phyloP scores from a whole-genome alignment of 1,140 invertebrate genomes.

The Drosophila lacertosa region DNA sequence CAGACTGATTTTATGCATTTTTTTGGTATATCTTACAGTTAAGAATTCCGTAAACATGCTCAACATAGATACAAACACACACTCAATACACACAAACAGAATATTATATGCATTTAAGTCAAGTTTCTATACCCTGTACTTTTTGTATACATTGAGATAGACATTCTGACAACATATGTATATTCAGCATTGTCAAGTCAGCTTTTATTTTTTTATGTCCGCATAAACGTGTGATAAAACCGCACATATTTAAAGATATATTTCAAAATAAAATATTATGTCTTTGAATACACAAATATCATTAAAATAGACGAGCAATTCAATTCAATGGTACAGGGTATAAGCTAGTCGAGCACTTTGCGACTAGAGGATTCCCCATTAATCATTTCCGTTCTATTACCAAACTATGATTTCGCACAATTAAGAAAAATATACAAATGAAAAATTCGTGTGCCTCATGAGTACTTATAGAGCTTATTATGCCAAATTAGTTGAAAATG shows the following conservation, averaged over 20 bases:
- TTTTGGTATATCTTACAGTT: conserved; percentile 40
- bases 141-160: not conserved
- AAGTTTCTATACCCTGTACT: conserved; percentile 1
- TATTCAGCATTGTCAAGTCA: no score
- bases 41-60: conserved; percentile 35
- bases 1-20: conserved; percentile 80
- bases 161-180: not conserved
- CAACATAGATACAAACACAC: conserved; percentile 25
- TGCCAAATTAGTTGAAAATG: conserved; percentile 60
- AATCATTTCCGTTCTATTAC: not conserved
- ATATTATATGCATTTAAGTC: conserved; percentile 34
- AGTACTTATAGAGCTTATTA: conserved; percentile 60
- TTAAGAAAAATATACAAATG: conserved; percentile 29
- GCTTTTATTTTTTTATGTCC: no score
- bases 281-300: no score
- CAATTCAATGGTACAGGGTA: not conserved
- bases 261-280: no score
- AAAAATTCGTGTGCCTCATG: conserved; percentile 60
- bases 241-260: no score
- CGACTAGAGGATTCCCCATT: not conserved
- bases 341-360: not conserved
- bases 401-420: conserved; percentile 14
- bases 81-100: conserved; percentile 1
- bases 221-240: no score
- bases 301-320: not conserved